These are phyloP conservation scores for Danaus melanippus DNA, from an alignment of 1,140 invertebrate genomes.

Conservation along the genomic window DNA sequence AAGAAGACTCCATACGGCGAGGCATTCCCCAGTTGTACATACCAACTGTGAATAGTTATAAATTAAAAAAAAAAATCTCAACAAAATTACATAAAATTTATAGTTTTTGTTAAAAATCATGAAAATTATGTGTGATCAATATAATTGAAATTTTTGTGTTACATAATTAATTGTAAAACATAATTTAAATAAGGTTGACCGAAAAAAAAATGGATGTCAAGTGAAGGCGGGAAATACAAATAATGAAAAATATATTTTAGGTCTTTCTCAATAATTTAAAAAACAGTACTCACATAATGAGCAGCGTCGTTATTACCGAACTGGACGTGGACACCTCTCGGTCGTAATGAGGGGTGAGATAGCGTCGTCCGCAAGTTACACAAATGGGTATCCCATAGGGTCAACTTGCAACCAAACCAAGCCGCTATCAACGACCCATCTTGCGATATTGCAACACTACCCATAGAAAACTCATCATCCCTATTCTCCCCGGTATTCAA, in stretches of 20 bases:
- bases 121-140: too few species aligned
- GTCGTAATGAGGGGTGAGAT: conserved; percentile 56
- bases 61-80: too few species aligned
- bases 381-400: conserved; percentile 59
- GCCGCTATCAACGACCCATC: conserved; percentile 66
- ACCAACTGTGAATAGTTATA: conserved; percentile 49
- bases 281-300: conserved; percentile 60
- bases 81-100: too few species aligned
- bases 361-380: conserved; percentile 55
- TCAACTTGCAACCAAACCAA: conserved; percentile 66
- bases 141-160: too few species aligned
- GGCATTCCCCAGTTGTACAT: conserved; percentile 54
- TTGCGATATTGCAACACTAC: conserved; percentile 59
- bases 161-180: too few species aligned
- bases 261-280: background rate
- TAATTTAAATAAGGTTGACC: too few species aligned
- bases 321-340: conserved; percentile 53
- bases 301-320: conserved; percentile 64
- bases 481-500: conserved; percentile 11
- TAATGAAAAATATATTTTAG: too few species aligned
- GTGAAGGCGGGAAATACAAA: too few species aligned
- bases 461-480: conserved; percentile 37
- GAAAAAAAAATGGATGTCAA: too few species aligned
- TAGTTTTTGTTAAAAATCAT: too few species aligned
- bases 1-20: conserved; percentile 64